phyloP scores from a whole-genome alignment of 2,113 vertebrate species.

The Protobothrops flavoviridis region DNA sequence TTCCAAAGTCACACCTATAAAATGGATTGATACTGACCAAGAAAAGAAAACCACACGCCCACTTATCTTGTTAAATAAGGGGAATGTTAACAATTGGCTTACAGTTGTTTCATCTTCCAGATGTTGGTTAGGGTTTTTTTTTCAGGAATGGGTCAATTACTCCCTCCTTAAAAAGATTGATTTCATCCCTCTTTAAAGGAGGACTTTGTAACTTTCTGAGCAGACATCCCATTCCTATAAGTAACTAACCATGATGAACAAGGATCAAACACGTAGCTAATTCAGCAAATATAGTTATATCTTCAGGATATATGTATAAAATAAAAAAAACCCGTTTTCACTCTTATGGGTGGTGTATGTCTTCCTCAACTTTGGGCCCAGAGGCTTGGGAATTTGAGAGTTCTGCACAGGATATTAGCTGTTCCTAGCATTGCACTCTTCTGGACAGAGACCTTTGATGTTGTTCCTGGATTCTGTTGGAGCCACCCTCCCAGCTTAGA shows the following conservation, averaged over 20 bases:
- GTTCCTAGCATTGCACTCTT: too few relatives aligned
- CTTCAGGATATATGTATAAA: neutral
- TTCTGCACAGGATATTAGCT: too few relatives aligned
- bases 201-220: neutral
- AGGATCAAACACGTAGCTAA: neutral
- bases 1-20: neutral
- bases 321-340: neutral
- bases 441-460: too few relatives aligned
- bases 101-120: neutral
- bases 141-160: neutral
- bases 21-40: neutral
- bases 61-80: neutral
- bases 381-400: too few relatives aligned
- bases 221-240: neutral
- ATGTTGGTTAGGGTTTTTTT: neutral
- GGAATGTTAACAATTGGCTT: neutral
- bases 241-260: neutral
- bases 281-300: neutral
- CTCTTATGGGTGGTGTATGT: neutral
- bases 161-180: neutral
- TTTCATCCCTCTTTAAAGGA: neutral
- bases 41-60: neutral
- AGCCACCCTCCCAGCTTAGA: too few relatives aligned
- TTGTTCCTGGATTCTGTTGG: too few relatives aligned
- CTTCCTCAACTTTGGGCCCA: too few relatives aligned